These are phyloP conservation scores for Helicolenus hilgendorfi DNA, from an alignment of 2,797 vertebrate genomes.

Conservation along the genomic window DNA sequence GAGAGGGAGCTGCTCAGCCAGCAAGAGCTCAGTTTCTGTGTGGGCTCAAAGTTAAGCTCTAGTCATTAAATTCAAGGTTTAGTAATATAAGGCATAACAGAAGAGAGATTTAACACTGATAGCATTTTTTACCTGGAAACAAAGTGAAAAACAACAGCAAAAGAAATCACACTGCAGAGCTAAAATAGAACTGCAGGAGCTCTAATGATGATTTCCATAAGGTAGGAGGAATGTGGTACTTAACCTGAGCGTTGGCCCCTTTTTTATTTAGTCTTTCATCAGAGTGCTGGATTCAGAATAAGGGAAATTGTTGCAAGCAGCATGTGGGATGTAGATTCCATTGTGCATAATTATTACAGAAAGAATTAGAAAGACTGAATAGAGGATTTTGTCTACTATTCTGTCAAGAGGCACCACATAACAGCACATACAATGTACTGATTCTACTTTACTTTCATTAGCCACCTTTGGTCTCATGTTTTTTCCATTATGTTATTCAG, in stretches of 20 bases:
- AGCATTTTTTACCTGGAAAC: background rate
- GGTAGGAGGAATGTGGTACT: background rate
- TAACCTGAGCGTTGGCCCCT: background rate
- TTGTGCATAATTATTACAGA: background rate
- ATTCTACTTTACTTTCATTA: background rate
- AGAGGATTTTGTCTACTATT: background rate
- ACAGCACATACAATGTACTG: background rate
- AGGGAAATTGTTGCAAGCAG: background rate
- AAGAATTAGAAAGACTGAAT: background rate
- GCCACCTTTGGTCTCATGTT: background rate
- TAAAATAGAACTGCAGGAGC: background rate
- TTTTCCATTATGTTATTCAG: background rate
- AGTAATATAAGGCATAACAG: background rate
- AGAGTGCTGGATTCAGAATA: background rate
- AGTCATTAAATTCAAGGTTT: background rate
- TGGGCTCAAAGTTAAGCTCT: background rate
- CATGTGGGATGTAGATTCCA: background rate
- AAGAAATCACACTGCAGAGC: background rate
- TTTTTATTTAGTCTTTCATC: constrained; percentile 7
- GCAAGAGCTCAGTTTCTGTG: background rate
- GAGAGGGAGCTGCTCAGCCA: background rate
- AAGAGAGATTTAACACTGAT: background rate
- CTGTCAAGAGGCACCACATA: background rate
- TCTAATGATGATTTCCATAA: background rate
- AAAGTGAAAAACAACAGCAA: background rate